Base-by-base conservation (phyloP, 1,140 invertebrate genomes). In the Heliothis virescens region DNA sequence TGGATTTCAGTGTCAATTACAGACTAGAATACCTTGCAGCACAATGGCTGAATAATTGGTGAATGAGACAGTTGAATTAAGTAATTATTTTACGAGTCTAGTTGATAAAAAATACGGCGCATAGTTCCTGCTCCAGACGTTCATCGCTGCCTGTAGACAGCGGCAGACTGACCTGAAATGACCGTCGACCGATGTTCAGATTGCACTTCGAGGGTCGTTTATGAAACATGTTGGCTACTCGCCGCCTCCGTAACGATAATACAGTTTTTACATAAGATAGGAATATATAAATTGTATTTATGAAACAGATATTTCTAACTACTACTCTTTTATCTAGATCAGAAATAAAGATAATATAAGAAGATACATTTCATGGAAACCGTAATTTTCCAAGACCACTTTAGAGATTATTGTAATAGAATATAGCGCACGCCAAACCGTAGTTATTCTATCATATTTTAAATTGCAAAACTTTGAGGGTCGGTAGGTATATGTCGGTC, bases 101-200 rank as follows among this genome's bases (percentile, higher is more conserved):
- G 41, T 12, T 21, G 63, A 11, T 11, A 16, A 4, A 21, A 4
- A 21, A 67, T 47, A 18, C 48, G 1, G 41, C 0, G 41, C 16
- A 48, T 48, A n/a, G 3, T 18, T 41, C 41, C 11, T 67, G 41
- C 41, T 47, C 12, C 62, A 12, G 62, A 67, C 63, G 63, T 67
- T 67, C 63, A 16, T 48, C 63, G 63, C 63, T 48, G 63, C 41
- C 63, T 1, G 16, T 12, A 41, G 63, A 48, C 63, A 67, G 63
- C 63, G 63, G 41, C n/a, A 48, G 41, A 67, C 63, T 67, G 63
- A 48, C 41, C 29, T 67, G 63, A 16, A 16, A 67, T 67, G 63
- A 48, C 63, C 41, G 41, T 48, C 9, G 10, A 16, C 16, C n/a
- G 15, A 63, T 9, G 16, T 67, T 48, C 41, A 29, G 3, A 16